These are phyloP conservation scores for Leptobrachium leishanense DNA, from an alignment of 2,113 vertebrate species.

Conservation along the genomic window DNA sequence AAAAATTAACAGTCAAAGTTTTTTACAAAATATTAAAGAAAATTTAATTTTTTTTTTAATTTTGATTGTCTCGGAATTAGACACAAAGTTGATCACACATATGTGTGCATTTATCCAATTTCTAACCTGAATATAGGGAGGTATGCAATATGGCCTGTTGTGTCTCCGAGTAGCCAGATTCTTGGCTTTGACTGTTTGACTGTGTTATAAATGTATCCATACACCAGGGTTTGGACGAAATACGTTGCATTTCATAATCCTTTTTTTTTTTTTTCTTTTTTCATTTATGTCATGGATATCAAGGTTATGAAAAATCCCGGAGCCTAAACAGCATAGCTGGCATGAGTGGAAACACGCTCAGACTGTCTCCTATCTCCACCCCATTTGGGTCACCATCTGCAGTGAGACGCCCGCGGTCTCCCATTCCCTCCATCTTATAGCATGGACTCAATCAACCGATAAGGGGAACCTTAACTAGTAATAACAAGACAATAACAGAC, in stretches of 20 bases:
- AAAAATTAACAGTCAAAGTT: too few species aligned
- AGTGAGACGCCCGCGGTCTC: slow-evolving; percentile 79
- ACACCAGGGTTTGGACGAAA: slow-evolving; percentile 29
- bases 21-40: too few species aligned
- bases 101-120: too few species aligned
- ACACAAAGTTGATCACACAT: too few species aligned
- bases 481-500: slow-evolving; percentile 46
- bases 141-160: slow-evolving; percentile 35
- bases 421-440: slow-evolving; percentile 90
- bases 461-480: slow-evolving; percentile 50
- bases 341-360: slow-evolving; percentile 80
- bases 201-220: slow-evolving; percentile 32
- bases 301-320: slow-evolving; percentile 86
- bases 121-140: not conserved
- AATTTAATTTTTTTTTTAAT: too few species aligned
- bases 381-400: slow-evolving; percentile 79
- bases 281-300: slow-evolving; percentile 61
- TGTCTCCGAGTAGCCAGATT: slow-evolving; percentile 44
- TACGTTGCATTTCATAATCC: slow-evolving; percentile 41
- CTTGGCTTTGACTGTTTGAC: slow-evolving; percentile 40
- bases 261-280: slow-evolving; percentile 44
- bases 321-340: slow-evolving; percentile 90
- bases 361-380: slow-evolving; percentile 80
- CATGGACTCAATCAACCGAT: slow-evolving; percentile 49
- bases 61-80: too few species aligned